A percentile compares a stretch with the other conserved stretches of the same genome.
phyloP scores from a whole-genome alignment of 23 tunicate genomes.

The Styela plicata region DNA sequence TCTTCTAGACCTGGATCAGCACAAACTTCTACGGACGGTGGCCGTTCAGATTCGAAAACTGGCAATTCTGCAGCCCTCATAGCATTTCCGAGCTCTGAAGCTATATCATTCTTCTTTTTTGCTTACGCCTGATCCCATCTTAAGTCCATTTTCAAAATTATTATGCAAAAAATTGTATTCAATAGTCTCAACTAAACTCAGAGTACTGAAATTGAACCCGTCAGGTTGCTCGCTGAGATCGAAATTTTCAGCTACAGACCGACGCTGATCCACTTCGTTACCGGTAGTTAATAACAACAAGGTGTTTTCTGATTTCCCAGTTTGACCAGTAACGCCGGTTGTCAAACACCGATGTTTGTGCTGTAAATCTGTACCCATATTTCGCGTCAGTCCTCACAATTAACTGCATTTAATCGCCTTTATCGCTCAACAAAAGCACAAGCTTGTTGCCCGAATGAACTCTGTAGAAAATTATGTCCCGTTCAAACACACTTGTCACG shows the following conservation, averaged over 20 bases:
- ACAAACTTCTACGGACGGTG: constrained; percentile 14
- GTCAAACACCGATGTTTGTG: neutral
- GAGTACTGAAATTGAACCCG: neutral
- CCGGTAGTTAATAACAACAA: neutral
- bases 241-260: neutral
- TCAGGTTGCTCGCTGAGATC: neutral
- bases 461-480: neutral
- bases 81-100: neutral
- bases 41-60: neutral
- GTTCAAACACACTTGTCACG: neutral
- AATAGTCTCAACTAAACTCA: constrained; percentile 14
- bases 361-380: neutral
- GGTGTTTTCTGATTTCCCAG: neutral
- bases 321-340: neutral
- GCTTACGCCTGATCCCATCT: constrained; percentile 20
- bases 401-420: neutral
- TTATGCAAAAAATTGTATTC: constrained; percentile 1
- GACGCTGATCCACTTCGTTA: neutral
- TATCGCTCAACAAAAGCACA: neutral
- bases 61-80: too few species aligned
- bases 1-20: constrained; percentile 61
- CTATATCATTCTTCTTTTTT: too few species aligned
- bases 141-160: neutral
- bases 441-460: neutral
- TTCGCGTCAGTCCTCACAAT: neutral